Conservation (phyloP, 2,888 invertebrate species). For the Archips crataeganus region DNA sequence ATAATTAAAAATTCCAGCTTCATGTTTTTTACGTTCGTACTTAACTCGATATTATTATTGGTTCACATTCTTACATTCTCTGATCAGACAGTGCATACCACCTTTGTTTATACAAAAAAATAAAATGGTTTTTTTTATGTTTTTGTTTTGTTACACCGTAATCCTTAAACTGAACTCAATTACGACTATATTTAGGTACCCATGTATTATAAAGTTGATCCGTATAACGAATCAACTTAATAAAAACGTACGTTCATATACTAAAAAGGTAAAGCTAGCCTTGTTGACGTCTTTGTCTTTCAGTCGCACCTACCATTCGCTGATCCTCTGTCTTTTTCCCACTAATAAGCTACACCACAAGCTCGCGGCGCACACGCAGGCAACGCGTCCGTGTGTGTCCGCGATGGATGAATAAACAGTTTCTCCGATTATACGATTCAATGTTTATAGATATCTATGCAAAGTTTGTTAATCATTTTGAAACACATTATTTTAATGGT, state of each 20-base stretch:
- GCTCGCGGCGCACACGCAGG: constrained; percentile 54
- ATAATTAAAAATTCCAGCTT: constrained; percentile 16
- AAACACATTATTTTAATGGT: constrained; percentile 59
- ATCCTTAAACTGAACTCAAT: constrained; percentile 66
- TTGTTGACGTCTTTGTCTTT: constrained; percentile 75
- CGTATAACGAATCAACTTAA: constrained; percentile 82
- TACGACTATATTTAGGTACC: constrained; percentile 66
- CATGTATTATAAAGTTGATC: constrained; percentile 79
- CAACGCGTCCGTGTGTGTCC: constrained; percentile 53
- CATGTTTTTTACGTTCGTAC: constrained; percentile 19
- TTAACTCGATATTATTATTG: constrained; percentile 24
- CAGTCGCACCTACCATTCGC: constrained; percentile 64
- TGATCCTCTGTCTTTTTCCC: constrained; percentile 69
- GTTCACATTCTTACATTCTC: constrained; percentile 29
- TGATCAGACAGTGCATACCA: constrained; percentile 22
- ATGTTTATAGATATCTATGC: constrained; percentile 80
- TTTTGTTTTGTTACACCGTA: constrained; percentile 53
- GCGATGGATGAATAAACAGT: constrained; percentile 81
- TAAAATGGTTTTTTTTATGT: constrained; percentile 38
- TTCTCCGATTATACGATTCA: constrained; percentile 84
- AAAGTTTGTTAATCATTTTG: constrained; percentile 77
- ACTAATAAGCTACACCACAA: constrained; percentile 77
- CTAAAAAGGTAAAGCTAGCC: constrained; percentile 82
- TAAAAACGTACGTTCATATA: constrained; percentile 83
- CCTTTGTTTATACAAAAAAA: constrained; percentile 28